Evolutionary conservation across 1,140 invertebrate species (phyloP), one percentile per base, ranked within the genome.

Genomic region (Drosophila bipectinata): DNA sequence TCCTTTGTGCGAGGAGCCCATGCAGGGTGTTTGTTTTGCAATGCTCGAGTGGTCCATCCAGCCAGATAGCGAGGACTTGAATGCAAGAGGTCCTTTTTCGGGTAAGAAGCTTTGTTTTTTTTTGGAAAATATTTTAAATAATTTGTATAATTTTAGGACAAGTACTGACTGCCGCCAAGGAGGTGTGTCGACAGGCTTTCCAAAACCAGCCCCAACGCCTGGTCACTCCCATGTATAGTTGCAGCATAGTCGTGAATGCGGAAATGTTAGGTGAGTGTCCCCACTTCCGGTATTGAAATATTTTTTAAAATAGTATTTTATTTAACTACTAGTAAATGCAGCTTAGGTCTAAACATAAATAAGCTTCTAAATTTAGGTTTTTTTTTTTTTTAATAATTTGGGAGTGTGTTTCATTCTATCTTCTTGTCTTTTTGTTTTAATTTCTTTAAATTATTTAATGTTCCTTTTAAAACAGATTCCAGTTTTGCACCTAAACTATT

Each of bases 141-240:
- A 4, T 18, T 9, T 4, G 10, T 18, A 18, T 5, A 1, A 30
- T 82, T 84, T 4, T 34, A 95, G 98, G 98, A 59, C 98, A 99
- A 93, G 94, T 99, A 45, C 97, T 99, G 93, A 98, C 97, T 15
- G 94, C 95, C 14, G 95, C 97, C 18, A 98, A 98, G 92, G 97
- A 98, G 74, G 96, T 95, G 3, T 98, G 98, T 90, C 93, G 96
- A 45, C 96, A 95, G 91, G 96, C 97, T 0, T 98, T 99, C 82
- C 97, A 98, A 91, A 94, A 95, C 32, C 97, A 98, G 90, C 95
- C 97, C 4, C 97, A 98, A 89, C 93, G 99, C 61, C 91, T 99
- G 3, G 97, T 99, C 93, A 97, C 96, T 9, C 98, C 99, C 1
- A 99, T 99, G 98, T 99, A 99, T 91, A 96, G 95, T 34, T 99